Evolutionary conservation across 2,797 vertebrate species (phyloP), one percentile per base, ranked within the genome.

Genomic region (Rhynchonycteris naso): DNA sequence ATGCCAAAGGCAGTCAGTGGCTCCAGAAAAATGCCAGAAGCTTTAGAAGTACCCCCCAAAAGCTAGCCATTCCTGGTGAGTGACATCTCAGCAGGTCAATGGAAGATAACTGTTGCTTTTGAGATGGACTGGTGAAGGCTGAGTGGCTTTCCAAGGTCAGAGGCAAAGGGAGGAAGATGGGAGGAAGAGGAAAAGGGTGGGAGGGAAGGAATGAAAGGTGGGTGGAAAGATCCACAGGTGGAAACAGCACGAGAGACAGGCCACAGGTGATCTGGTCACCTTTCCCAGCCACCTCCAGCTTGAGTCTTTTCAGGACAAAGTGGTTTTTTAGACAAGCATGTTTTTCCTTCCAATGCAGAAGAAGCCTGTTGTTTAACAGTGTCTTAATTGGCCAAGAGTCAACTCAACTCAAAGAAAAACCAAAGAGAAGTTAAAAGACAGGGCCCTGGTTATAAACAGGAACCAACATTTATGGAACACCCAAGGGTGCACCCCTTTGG

Each of bases 381-480:
- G 65, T 76, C 91, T 92, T 88, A 54, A 85, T 13, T 84, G 91
- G 79, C 52, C 59, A 66, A 59, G 74, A 86, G 75, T 28, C 90
- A 65, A 93, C 16, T 76, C 76, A 43, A 66, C 59, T 65, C 30
- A 43, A 50, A 88, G 75, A 33, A 90, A 94, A 91, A 87, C 28
- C 30, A 7, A 56, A 83, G 14, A 24, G 12, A 16, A 87, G 61
- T 38, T 69, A 66, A 54, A 63, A 52, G 43, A 38, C 66, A 5
- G 12, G 50, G 13, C 63, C 43, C 11, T 66, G 24, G 19, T 54
- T 52, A 74, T 47, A 28, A 84, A 22, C 5, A 79, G 78, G 58
- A 59, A 72, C n/a, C 43, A 21, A 43, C 22, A 9, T 47, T 43
- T 50, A 69, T 0, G 4, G 12, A 59, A 58, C 35, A 38, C 15